Percentiles rank a stretch among this genome's conserved stretches.
Conservation (phyloP, 2,888 invertebrate genomes). For the Lithophane semibrunnea region DNA sequence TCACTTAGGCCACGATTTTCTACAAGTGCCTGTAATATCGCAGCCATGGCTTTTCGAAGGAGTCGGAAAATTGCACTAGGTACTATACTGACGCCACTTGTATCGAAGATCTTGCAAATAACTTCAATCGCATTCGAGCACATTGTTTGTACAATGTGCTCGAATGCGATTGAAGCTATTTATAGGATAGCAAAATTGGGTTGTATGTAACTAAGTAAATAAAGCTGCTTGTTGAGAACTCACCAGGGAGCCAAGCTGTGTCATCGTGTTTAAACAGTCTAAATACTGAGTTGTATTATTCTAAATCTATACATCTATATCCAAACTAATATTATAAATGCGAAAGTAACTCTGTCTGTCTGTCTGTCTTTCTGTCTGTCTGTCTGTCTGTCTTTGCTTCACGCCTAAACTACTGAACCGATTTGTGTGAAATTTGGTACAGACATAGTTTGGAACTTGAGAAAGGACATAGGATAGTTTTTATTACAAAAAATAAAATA, state of each 20-base stretch:
- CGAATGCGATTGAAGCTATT: no score
- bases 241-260: not conserved
- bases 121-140: not conserved
- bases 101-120: not conserved
- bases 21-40: not conserved
- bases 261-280: not conserved
- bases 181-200: constrained; percentile 8
- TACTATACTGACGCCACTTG: not conserved
- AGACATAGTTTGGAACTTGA: no score
- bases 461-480: no score
- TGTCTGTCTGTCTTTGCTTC: no score
- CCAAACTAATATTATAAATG: no score
- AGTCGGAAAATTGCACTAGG: not conserved
- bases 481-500: no score
- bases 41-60: not conserved
- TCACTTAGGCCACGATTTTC: not conserved
- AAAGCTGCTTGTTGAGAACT: constrained; percentile 9
- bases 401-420: no score
- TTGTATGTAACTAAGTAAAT: constrained; percentile 10
- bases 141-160: not conserved
- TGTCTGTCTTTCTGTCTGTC: no score
- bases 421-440: no score
- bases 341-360: no score
- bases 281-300: not conserved
- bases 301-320: no score